These are phyloP conservation scores for Trachops cirrhosus DNA, from an alignment of 2,797 vertebrate species.

Conservation along the genomic window DNA sequence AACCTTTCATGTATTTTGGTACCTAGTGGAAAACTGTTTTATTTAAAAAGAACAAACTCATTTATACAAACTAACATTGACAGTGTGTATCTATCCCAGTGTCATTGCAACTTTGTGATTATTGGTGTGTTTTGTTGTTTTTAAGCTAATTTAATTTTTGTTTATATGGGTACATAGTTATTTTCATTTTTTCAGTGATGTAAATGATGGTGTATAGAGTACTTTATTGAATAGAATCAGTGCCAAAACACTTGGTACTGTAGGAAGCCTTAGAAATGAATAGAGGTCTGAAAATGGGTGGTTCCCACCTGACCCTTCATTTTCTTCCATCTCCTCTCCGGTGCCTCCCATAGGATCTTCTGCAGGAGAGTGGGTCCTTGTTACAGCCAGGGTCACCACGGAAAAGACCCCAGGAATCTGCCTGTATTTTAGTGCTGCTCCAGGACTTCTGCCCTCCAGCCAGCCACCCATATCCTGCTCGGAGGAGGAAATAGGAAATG, in stretches of 20 bases:
- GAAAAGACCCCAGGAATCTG: conserved; percentile 65
- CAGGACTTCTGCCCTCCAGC: conserved; percentile 66
- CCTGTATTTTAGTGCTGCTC: conserved; percentile 66
- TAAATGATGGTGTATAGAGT: neutral
- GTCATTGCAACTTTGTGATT: neutral
- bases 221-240: neutral
- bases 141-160: conserved; percentile 21
- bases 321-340: neutral
- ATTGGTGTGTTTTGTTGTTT: neutral
- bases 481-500: conserved; percentile 68
- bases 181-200: conserved; percentile 5
- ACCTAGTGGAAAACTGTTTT: conserved; percentile 26
- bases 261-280: neutral
- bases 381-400: conserved; percentile 63
- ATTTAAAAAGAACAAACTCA: neutral
- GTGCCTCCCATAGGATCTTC: conserved; percentile 48
- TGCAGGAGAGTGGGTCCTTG: conserved; percentile 54
- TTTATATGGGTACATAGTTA: neutral
- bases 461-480: conserved; percentile 71
- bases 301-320: neutral
- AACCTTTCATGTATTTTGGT: conserved; percentile 20
- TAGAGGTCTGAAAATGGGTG: neutral
- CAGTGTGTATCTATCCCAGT: neutral
- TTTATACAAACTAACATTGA: neutral
- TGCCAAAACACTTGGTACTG: neutral